A percentile compares a stretch with the other conserved stretches of the same genome.
phyloP scores from a whole-genome alignment of 2,113 vertebrate species.

The Tachysurus fulvidraco region DNA sequence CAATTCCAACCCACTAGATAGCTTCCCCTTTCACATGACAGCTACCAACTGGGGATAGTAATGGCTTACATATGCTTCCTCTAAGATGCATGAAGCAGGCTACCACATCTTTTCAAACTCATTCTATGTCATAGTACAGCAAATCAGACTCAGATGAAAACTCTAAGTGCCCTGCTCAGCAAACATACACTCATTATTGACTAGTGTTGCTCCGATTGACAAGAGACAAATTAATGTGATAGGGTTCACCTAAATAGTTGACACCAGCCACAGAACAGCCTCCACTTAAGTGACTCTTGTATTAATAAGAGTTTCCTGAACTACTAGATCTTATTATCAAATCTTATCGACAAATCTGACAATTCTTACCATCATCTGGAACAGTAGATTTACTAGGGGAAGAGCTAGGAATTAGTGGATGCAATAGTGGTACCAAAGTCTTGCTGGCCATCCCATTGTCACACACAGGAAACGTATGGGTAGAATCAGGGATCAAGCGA shows the following conservation, averaged over 20 bases:
- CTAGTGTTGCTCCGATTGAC: not conserved
- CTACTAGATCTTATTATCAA: not conserved
- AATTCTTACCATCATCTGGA: not conserved
- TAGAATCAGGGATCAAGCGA: not conserved
- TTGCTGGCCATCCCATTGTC: not conserved
- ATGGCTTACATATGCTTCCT: not conserved
- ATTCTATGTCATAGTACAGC: not conserved
- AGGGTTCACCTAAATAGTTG: not conserved
- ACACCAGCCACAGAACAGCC: not conserved
- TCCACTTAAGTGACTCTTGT: not conserved
- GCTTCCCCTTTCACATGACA: not conserved
- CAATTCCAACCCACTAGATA: not conserved
- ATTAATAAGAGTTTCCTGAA: not conserved
- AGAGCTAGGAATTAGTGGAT: too few relatives aligned
- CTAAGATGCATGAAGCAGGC: not conserved
- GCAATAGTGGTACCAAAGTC: not conserved
- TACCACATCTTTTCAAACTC: not conserved
- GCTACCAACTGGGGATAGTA: not conserved
- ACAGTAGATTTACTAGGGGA: too few relatives aligned
- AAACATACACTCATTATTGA: not conserved
- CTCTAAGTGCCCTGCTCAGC: not conserved
- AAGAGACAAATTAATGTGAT: not conserved
- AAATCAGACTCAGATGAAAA: not conserved
- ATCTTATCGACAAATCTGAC: too few relatives aligned
- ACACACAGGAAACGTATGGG: not conserved